A percentile compares a stretch with the other conserved stretches of the same genome.
Conservation (phyloP, 2,888 invertebrate species). For the Amiota mariae region DNA sequence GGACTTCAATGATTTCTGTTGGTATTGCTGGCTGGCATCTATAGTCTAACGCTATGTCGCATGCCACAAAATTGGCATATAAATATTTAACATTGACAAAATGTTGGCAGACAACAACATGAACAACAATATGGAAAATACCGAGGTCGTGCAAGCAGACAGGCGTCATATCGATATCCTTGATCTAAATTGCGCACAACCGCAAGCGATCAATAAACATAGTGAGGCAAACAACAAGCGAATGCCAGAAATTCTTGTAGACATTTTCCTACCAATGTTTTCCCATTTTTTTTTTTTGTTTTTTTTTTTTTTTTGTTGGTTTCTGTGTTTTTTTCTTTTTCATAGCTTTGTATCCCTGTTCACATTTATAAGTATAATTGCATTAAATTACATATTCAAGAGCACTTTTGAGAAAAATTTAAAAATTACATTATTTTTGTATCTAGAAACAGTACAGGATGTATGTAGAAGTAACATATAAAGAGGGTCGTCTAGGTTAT, state of each 20-base stretch:
- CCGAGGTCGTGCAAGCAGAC: slow-evolving; percentile 1
- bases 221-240: not conserved
- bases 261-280: not conserved
- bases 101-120: slow-evolving; percentile 51
- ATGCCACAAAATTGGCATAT: slow-evolving; percentile 40
- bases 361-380: too few relatives aligned
- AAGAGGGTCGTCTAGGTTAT: too few relatives aligned
- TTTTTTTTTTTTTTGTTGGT: not conserved
- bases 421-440: too few relatives aligned
- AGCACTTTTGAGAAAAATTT: too few relatives aligned
- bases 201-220: slow-evolving; percentile 65
- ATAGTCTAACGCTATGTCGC: not conserved
- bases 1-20: slow-evolving; percentile 56
- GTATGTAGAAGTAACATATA: too few relatives aligned
- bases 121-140: slow-evolving; percentile 36
- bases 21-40: slow-evolving; percentile 45
- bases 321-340: not conserved
- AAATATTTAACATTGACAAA: slow-evolving; percentile 59
- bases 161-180: slow-evolving; percentile 62
- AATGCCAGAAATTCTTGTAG: not conserved
- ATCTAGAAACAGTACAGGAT: too few relatives aligned
- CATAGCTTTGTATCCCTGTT: too few relatives aligned
- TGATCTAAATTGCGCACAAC: slow-evolving; percentile 69
- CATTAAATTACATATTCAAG: too few relatives aligned
- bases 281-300: too few relatives aligned